Evolutionary conservation across 2,113 vertebrate species (phyloP).

Genomic region (Rhinogobius similis): DNA sequence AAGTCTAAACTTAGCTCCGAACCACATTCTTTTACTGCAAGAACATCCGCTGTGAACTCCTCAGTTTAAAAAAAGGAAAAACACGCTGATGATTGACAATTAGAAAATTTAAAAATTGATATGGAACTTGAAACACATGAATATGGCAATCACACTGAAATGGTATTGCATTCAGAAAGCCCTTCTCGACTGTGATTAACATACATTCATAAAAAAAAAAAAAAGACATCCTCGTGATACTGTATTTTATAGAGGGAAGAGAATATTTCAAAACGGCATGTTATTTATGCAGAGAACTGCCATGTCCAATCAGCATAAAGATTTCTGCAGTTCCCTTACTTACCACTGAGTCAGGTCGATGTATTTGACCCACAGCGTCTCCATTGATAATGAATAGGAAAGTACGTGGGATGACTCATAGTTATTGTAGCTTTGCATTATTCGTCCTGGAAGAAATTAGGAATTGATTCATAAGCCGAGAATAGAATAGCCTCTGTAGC

Average conservation of each 20-base stretch:
- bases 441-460: slow-evolving; percentile 7
- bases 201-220: slow-evolving; percentile 48
- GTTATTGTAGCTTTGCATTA: slow-evolving; percentile 49
- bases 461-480: slow-evolving; percentile 9
- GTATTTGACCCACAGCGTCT: slow-evolving; percentile 17
- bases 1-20: too few species aligned
- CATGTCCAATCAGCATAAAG: slow-evolving; percentile 50
- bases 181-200: slow-evolving; percentile 49
- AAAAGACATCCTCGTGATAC: slow-evolving; percentile 28
- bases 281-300: slow-evolving; percentile 35
- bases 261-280: slow-evolving; percentile 45
- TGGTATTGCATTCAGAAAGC: slow-evolving; percentile 46
- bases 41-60: too few species aligned
- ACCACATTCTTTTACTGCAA: too few species aligned
- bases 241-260: slow-evolving; percentile 26
- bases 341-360: slow-evolving; percentile 40
- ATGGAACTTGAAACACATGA: neutral
- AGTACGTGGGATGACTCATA: slow-evolving; percentile 34
- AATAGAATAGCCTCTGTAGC: slow-evolving; percentile 15
- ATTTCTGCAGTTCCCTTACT: slow-evolving; percentile 32
- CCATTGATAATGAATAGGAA: slow-evolving; percentile 49
- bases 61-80: too few species aligned
- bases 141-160: slow-evolving; percentile 51
- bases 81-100: too few species aligned
- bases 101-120: too few species aligned